phyloP scores from a whole-genome alignment of 2,113 vertebrate genomes.

The Ptyas mucosa region DNA sequence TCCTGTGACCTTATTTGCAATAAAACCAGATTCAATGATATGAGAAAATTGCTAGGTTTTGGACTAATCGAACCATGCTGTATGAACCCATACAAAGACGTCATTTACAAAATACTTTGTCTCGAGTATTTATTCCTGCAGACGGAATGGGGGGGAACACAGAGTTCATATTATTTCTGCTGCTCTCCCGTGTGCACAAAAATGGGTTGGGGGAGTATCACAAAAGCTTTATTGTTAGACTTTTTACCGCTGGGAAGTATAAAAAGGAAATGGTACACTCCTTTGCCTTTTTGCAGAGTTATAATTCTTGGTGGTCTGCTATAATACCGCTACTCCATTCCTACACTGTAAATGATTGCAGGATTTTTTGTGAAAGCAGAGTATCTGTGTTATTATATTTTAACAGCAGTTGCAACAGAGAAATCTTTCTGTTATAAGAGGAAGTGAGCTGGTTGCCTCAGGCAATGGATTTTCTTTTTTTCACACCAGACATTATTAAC shows the following conservation, averaged over 20 bases:
- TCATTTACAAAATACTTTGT: conserved; percentile 57
- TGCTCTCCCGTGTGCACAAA: conserved; percentile 34
- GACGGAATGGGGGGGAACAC: conserved; percentile 41
- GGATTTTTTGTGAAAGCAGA: not conserved
- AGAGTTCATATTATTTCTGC: conserved; percentile 47
- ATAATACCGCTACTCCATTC: not conserved
- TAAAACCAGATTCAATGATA: conserved; percentile 61
- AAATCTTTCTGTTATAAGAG: not conserved
- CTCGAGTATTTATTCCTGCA: conserved; percentile 48
- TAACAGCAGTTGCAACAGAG: not conserved
- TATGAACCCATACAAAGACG: conserved; percentile 38
- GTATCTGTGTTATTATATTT: not conserved
- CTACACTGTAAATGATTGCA: not conserved
- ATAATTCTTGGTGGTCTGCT: not conserved
- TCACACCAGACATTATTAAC: not conserved
- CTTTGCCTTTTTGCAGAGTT: conserved; percentile 29
- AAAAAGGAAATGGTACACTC: conserved; percentile 61
- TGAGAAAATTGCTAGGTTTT: conserved; percentile 63
- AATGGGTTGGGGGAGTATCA: conserved; percentile 36
- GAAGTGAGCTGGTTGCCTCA: not conserved
- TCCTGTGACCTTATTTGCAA: conserved; percentile 61
- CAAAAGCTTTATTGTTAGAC: conserved; percentile 66
- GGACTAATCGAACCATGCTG: conserved; percentile 61
- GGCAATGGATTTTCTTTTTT: not conserved
- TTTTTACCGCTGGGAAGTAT: conserved; percentile 75